These are phyloP conservation scores for Diadromus collaris DNA, from an alignment of 2,888 invertebrate species.

Conservation along the genomic window DNA sequence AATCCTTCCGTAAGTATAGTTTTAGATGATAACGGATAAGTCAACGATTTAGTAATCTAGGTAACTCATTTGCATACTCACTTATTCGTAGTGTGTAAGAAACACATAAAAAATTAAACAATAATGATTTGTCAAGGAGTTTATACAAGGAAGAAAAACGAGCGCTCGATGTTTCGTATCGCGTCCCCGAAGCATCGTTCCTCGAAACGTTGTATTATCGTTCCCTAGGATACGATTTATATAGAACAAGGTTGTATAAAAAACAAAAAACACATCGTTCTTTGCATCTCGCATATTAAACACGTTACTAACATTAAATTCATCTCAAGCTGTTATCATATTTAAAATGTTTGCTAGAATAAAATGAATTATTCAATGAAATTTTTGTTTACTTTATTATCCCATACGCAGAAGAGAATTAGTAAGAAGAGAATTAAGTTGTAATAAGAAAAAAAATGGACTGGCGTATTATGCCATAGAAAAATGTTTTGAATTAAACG, in stretches of 20 bases:
- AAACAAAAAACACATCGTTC: constrained; percentile 41
- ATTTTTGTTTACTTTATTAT: constrained; percentile 13
- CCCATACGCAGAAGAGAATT: not conserved
- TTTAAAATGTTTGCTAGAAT: constrained; percentile 55
- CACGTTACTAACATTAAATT: constrained; percentile 44
- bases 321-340: constrained; percentile 52
- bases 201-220: constrained; percentile 31
- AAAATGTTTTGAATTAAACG: too few species aligned
- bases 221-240: constrained; percentile 50
- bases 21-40: constrained; percentile 39
- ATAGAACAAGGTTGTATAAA: constrained; percentile 54
- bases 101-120: constrained; percentile 5
- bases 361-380: constrained; percentile 51
- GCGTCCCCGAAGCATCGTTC: constrained; percentile 20
- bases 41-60: constrained; percentile 36
- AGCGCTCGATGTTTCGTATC: constrained; percentile 32
- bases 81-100: constrained; percentile 22
- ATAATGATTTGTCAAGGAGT: constrained; percentile 23
- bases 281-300: constrained; percentile 38
- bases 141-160: constrained; percentile 19
- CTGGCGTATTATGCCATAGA: too few species aligned
- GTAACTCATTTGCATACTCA: constrained; percentile 45
- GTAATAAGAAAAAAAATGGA: too few species aligned
- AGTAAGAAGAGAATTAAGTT: not conserved
- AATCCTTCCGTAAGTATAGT: constrained; percentile 54